These are phyloP conservation scores for Lycorma delicatula DNA, from an alignment of 1,140 invertebrate genomes.

Conservation along the genomic window DNA sequence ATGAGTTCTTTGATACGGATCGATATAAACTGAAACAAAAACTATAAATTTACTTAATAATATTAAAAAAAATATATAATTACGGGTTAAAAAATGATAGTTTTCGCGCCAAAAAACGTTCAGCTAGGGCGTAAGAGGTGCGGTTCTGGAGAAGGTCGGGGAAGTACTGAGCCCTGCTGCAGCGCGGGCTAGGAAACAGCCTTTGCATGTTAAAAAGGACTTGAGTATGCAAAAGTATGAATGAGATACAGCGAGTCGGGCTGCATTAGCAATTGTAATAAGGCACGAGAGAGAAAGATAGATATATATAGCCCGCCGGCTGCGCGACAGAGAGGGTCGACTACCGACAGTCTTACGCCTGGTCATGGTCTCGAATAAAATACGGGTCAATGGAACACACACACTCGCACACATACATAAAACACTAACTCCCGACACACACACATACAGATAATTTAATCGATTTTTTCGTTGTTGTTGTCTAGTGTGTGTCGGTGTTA, in stretches of 20 bases:
- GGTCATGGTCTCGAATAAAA: conserved; percentile 20
- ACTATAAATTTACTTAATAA: too few species aligned
- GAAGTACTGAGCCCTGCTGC: conserved; percentile 4
- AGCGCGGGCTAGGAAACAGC: conserved; percentile 20
- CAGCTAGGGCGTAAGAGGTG: conserved; percentile 5
- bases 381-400: conserved; percentile 20
- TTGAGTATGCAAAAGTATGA: conserved; percentile 33
- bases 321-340: conserved; percentile 5
- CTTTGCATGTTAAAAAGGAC: conserved; percentile 35
- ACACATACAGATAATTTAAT: not conserved
- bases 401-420: too few species aligned
- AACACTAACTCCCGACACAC: too few species aligned
- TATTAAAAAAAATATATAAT: too few species aligned
- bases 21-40: too few species aligned
- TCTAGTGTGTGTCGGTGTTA: not conserved
- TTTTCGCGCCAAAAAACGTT: too few species aligned
- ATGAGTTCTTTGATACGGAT: too few species aligned
- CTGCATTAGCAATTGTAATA: conserved; percentile 32
- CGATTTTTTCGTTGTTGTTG: not conserved
- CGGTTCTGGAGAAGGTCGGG: not conserved
- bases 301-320: not conserved
- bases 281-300: conserved; percentile 21
- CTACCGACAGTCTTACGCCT: not conserved
- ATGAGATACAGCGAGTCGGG: conserved; percentile 26
- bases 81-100: too few species aligned